These are phyloP conservation scores for Mesodorylaimus sp. DNA, from an alignment of 2,888 invertebrate genomes.

Conservation along the genomic window DNA sequence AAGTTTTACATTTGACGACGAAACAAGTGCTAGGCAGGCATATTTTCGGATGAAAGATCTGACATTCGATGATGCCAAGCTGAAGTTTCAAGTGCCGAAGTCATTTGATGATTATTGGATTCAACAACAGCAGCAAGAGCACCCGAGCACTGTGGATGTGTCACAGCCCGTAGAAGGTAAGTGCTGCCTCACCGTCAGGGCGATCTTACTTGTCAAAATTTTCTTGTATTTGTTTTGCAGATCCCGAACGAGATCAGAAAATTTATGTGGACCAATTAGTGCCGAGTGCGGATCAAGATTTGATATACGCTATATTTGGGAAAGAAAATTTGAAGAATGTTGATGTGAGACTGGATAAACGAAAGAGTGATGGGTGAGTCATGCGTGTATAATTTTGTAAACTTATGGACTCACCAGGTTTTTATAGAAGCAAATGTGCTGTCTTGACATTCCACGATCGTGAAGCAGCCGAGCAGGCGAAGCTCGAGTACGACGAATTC, in stretches of 20 bases:
- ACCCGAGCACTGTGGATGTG: neutral
- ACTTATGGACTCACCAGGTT: neutral
- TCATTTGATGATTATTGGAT: no score
- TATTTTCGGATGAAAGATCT: neutral
- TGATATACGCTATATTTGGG: neutral
- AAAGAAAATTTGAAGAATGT: slow-evolving; percentile 1
- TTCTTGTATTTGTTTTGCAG: no score
- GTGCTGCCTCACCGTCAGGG: no score
- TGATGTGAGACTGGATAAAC: neutral
- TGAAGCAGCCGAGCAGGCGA: neutral
- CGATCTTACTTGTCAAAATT: no score
- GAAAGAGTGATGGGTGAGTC: neutral
- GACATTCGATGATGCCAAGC: neutral
- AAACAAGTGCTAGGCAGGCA: neutral
- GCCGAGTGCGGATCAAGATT: neutral
- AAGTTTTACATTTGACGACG: neutral
- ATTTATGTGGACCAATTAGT: neutral
- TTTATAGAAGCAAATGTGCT: neutral
- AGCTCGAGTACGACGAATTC: neutral
- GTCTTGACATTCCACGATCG: neutral
- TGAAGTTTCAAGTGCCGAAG: neutral
- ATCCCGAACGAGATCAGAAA: no score
- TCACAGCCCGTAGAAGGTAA: no score
- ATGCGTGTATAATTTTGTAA: neutral
- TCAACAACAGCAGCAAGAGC: neutral